Evolutionary conservation across 2,888 invertebrate species (phyloP).

Genomic region (Acanthopleura granulata): DNA sequence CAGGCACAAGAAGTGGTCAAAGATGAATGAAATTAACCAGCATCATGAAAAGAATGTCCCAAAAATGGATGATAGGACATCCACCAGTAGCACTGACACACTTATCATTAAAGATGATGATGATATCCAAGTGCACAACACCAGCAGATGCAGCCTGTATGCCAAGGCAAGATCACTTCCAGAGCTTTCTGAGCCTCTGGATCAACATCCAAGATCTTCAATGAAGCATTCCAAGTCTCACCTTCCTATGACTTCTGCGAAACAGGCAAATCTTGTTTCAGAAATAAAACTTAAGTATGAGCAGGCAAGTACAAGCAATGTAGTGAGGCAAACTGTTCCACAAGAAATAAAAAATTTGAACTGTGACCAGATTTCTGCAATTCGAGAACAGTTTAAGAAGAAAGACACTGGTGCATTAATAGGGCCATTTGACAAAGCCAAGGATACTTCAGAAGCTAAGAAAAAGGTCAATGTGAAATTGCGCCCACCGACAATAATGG

Average conservation of each 20-base stretch:
- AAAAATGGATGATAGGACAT: conserved; percentile 22
- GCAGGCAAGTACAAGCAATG: background rate
- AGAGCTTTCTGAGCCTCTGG: background rate
- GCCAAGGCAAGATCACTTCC: background rate
- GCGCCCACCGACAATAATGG: background rate
- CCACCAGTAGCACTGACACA: conserved; percentile 55
- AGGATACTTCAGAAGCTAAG: background rate
- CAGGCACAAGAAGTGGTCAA: conserved; percentile 29
- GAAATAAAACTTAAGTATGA: conserved; percentile 4
- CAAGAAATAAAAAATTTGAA: background rate
- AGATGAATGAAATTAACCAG: conserved; percentile 25
- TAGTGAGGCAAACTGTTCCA: background rate
- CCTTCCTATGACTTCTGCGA: conserved; percentile 18
- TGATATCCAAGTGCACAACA: conserved; percentile 1
- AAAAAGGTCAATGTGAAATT: background rate
- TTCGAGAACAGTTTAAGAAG: background rate
- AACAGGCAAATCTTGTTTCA: background rate
- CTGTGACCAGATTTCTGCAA: background rate
- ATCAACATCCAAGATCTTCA: background rate
- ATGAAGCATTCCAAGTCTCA: conserved; percentile 46
- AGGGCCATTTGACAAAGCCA: background rate
- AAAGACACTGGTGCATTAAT: background rate
- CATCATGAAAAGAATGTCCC: background rate
- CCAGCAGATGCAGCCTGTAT: background rate
- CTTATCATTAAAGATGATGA: conserved; percentile 58